Evolutionary conservation across 2,888 invertebrate species (phyloP).

Genomic region (Drosophila peninsularis): DNA sequence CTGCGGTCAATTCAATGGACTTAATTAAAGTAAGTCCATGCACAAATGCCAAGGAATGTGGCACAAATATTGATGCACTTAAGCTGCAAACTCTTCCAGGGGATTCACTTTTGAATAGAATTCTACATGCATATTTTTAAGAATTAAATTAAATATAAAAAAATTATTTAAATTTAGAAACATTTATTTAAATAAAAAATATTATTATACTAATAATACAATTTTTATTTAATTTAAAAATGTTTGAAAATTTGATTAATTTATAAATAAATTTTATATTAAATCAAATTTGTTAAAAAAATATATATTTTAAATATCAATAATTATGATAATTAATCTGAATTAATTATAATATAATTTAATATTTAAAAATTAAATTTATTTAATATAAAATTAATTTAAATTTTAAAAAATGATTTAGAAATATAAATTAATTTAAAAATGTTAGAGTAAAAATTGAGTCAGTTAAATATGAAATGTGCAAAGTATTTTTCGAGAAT

Average conservation of each 20-base stretch:
- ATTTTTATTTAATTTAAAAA: not conserved
- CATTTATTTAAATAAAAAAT: too few species aligned
- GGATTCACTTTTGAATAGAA: not conserved
- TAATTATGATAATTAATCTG: too few species aligned
- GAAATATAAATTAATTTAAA: too few species aligned
- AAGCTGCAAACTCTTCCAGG: not conserved
- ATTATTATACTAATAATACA: too few species aligned
- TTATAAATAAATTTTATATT: too few species aligned
- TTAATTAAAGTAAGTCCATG: conserved; percentile 44
- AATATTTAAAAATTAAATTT: too few species aligned
- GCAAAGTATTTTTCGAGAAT: not conserved
- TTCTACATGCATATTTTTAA: not conserved
- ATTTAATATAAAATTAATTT: too few species aligned
- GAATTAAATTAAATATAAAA: not conserved
- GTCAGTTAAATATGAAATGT: not conserved
- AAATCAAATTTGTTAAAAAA: too few species aligned
- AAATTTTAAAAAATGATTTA: too few species aligned
- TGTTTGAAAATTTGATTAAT: too few species aligned
- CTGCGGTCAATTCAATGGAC: conserved; percentile 52
- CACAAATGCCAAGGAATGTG: conserved; percentile 35
- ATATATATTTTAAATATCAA: too few species aligned
- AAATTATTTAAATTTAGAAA: not conserved
- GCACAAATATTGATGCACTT: conserved; percentile 10
- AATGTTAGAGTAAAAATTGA: not conserved
- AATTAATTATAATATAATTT: too few species aligned